Percentiles rank a stretch among this genome's conserved stretches.
These are phyloP conservation scores for Macquaria ambigua DNA, from an alignment of 2,113 vertebrate genomes.

Conservation along the genomic window DNA sequence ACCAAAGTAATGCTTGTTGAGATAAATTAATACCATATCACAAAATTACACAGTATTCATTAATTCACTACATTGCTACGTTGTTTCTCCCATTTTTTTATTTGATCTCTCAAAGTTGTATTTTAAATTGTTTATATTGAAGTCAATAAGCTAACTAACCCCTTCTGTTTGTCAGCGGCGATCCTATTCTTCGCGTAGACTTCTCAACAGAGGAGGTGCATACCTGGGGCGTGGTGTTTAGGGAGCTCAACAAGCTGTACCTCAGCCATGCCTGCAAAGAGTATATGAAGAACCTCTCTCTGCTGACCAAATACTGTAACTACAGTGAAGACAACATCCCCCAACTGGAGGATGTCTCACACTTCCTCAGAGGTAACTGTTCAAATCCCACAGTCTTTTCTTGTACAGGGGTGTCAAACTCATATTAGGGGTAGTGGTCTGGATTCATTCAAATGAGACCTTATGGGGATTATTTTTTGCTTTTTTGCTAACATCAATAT, in stretches of 20 bases:
- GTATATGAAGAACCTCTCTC: conserved; percentile 92
- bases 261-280: conserved; percentile 93
- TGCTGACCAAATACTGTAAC: conserved; percentile 90
- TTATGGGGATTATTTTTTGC: no score
- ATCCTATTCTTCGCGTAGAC: conserved; percentile 90
- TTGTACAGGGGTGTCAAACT: no score
- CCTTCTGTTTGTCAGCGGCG: conserved; percentile 81
- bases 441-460: no score
- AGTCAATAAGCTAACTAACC: neutral
- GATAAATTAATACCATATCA: neutral
- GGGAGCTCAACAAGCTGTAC: conserved; percentile 92
- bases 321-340: conserved; percentile 94
- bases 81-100: neutral
- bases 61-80: neutral
- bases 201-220: conserved; percentile 93
- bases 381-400: no score
- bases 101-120: neutral
- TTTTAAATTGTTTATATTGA: neutral
- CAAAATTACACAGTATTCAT: neutral
- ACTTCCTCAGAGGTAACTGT: conserved; percentile 89
- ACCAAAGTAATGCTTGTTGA: neutral
- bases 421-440: no score
- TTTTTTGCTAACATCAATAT: no score
- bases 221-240: conserved; percentile 92
- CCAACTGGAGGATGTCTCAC: conserved; percentile 93